Base-by-base conservation (phyloP, 2,888 invertebrate genomes). In the Caenorhabditis doughertyi region DNA sequence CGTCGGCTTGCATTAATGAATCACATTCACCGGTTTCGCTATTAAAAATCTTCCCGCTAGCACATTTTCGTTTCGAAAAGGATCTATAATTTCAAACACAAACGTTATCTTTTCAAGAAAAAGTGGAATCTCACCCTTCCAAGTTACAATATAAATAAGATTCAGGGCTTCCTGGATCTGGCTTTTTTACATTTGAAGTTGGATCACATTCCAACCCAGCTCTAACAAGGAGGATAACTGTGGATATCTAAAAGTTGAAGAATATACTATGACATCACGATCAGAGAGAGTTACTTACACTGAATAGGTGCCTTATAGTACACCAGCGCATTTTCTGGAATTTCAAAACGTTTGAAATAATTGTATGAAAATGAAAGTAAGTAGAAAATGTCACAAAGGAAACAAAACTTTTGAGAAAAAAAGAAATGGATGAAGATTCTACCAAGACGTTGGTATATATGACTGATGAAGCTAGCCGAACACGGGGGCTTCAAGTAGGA, bases 121-220 rank as follows among this genome's bases (percentile, higher is more conserved):
- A 16, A 21, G 1, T 0, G n/a, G n/a, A n/a, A 1, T 27, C 84
- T 65, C 44, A 90, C 88, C 91, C 91, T 74, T 91, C 90, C 47
- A 89, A 71, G 70, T 91, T 91, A 70, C 91, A 91, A 74, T 90
- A 90, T 9, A 90, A 83, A 53, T 91, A 91, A 8, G 87, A 86
- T 70, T 87, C 87, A 25, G 88, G 87, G 70, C 81, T 87, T 8
- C 82, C 80, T 9, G 90, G 90, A 51, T 90, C 87, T 47, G 88
- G 71, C 65, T 90, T 90, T 65, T 90, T 90, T 7, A 84, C 64
- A 55, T 88, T 84, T 5, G 82, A 81, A 16, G 81, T 83, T 44
- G 87, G 86, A 79, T 87, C 87, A 77, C 87, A 88, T 56, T 89
- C 86, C n/a, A 84, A 67, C 42, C 65, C 60, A 13, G 82, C 73